Conservation (phyloP, 1,140 invertebrate genomes). For the Megathymus violae region DNA sequence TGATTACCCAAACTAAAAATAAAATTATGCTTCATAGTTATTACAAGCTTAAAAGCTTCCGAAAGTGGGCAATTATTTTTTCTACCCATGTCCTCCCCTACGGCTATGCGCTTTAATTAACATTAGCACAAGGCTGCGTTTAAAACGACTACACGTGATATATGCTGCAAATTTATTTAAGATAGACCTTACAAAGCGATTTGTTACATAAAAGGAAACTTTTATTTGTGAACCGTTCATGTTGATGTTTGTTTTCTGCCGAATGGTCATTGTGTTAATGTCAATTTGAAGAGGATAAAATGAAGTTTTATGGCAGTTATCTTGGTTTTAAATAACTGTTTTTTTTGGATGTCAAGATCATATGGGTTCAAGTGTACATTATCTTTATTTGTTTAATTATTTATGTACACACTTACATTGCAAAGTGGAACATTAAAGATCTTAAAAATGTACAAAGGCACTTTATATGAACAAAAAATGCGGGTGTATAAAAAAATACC, state of each 20-base stretch:
- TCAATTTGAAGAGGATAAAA: background rate
- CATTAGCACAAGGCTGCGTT: slow-evolving; percentile 50
- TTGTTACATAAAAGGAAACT: slow-evolving; percentile 51
- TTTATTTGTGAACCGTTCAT: slow-evolving; percentile 30
- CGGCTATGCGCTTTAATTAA: slow-evolving; percentile 55
- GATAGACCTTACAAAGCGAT: slow-evolving; percentile 46
- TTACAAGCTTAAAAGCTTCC: slow-evolving; percentile 18
- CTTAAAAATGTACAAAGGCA: too few relatives aligned
- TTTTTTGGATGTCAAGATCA: background rate
- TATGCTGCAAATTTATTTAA: slow-evolving; percentile 59
- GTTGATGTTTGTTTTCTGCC: slow-evolving; percentile 2
- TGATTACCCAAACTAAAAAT: too few relatives aligned
- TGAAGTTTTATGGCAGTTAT: background rate
- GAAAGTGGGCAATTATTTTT: slow-evolving; percentile 38
- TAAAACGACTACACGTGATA: slow-evolving; percentile 56
- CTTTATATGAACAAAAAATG: too few relatives aligned
- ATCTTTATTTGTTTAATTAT: background rate
- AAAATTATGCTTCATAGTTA: background rate
- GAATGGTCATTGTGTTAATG: background rate
- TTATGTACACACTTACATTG: too few relatives aligned
- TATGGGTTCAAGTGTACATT: background rate
- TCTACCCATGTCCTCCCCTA: slow-evolving; percentile 21
- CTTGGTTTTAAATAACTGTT: background rate
- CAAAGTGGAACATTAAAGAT: too few relatives aligned
- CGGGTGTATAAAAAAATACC: background rate